Evolutionary conservation across 2,888 invertebrate genomes (phyloP), one percentile per base, ranked within the genome.

Genomic region (Acrobasis repandana): DNA sequence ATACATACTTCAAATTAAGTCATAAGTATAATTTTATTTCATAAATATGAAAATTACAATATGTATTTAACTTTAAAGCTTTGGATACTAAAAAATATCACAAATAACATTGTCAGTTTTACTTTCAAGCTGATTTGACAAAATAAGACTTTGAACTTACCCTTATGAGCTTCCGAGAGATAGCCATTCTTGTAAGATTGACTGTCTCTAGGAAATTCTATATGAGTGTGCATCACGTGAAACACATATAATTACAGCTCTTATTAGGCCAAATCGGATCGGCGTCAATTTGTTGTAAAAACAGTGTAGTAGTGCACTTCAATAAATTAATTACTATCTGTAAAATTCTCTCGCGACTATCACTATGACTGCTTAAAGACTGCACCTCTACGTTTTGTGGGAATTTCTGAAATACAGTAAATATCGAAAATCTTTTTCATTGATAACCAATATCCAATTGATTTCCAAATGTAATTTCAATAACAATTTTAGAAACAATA

Each of bases 61-160:
- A 74, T 72, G 65, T 65, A 60, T 65, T 63, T 65, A 62, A 74
- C 73, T 80, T 81, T 83, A 82, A 83, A 82, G 81, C 82, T 82
- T 77, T 73, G 71, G 78, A 72, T 81, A 79, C 73, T 75, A 77
- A 76, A 75, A 76, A 76, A 82, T 74, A 86, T 85, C 85, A 86
- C 85, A 86, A 81, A 80, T 70, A 75, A 78, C 74, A 78, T 79
- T 79, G 77, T 82, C 73, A 76, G 71, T 73, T 68, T 63, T 64
- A 58, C 28, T 67, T 69, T 65, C 64, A 66, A 75, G 75, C 73
- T 73, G 74, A 77, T 72, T 74, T 73, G 74, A 74, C 71, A 69
- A 65, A 67, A 65, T 66, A 61, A 63, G 62, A 61, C 60, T 15
- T 34, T 18, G 38, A 34, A 33, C 10, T 20, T 56, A 38, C 16